A percentile compares a stretch with the other conserved stretches of the same genome.
These are phyloP conservation scores for Rhopalosiphum padi DNA, from an alignment of 1,140 invertebrate species.

Conservation along the genomic window DNA sequence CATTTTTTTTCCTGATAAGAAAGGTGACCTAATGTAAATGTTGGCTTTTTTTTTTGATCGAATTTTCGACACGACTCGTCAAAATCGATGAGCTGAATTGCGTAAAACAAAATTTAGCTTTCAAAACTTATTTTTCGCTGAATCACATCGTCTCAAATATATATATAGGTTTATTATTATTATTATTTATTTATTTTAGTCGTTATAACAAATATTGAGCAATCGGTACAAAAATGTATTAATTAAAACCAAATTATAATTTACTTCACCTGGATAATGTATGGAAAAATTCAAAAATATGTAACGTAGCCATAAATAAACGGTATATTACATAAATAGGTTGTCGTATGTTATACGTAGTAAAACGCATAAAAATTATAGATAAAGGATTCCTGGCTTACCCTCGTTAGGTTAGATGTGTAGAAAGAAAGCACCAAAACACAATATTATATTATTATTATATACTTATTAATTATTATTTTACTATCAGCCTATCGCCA, in stretches of 20 bases:
- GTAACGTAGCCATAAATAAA: not conserved
- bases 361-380: too few species aligned
- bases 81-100: not conserved
- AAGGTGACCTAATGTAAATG: constrained; percentile 21
- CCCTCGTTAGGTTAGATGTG: too few species aligned
- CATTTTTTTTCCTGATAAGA: constrained; percentile 17
- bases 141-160: not conserved
- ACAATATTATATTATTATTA: too few species aligned
- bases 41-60: not conserved
- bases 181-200: not conserved
- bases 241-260: not conserved
- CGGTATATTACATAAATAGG: too few species aligned
- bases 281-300: not conserved
- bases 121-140: not conserved
- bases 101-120: not conserved
- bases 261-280: not conserved
- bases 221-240: not conserved
- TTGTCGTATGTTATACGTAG: too few species aligned
- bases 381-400: too few species aligned
- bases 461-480: too few species aligned
- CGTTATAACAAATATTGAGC: not conserved
- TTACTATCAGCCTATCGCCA: too few species aligned
- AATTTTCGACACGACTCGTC: not conserved
- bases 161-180: not conserved
- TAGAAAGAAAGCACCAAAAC: too few species aligned